Evolutionary conservation across 30 jellyfish, hydroid and myxozoan genomes (phyloP).

Genomic region (Hydractinia echinata): DNA sequence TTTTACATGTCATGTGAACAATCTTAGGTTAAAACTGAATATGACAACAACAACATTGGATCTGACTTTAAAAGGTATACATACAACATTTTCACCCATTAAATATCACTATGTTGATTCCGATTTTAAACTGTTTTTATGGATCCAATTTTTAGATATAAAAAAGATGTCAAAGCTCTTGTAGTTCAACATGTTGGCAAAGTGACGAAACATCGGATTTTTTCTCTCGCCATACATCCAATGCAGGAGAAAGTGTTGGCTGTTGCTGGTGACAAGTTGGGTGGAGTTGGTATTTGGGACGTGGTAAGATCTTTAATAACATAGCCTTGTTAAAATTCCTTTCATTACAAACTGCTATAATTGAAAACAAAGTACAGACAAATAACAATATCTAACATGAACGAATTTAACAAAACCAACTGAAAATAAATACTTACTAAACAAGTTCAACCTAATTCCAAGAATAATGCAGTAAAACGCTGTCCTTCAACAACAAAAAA

Average conservation of each 20-base stretch:
- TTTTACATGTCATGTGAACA: no score
- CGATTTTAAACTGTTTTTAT: background rate
- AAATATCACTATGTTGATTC: background rate
- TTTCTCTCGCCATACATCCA: conserved; percentile 79
- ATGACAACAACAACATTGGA: background rate
- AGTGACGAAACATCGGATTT: conserved; percentile 71
- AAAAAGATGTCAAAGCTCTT: background rate
- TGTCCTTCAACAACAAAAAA: no score
- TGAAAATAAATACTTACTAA: no score
- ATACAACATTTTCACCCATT: background rate
- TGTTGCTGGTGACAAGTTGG: conserved; percentile 88
- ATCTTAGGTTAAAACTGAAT: no score
- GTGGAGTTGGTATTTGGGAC: conserved; percentile 82
- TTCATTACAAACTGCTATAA: background rate
- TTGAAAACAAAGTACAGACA: background rate
- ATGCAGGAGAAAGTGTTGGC: conserved; percentile 56
- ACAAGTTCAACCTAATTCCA: no score
- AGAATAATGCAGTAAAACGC: no score
- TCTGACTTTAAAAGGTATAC: background rate
- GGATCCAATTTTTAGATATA: conserved; percentile 5
- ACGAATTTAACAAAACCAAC: no score
- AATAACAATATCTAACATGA: no score
- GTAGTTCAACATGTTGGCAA: conserved; percentile 36
- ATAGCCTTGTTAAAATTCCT: background rate
- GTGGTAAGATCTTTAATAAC: conserved; percentile 34